Evolutionary conservation across 2,113 vertebrate genomes (phyloP), one percentile per base, ranked within the genome.

Genomic region (Paedocypris sp.): DNA sequence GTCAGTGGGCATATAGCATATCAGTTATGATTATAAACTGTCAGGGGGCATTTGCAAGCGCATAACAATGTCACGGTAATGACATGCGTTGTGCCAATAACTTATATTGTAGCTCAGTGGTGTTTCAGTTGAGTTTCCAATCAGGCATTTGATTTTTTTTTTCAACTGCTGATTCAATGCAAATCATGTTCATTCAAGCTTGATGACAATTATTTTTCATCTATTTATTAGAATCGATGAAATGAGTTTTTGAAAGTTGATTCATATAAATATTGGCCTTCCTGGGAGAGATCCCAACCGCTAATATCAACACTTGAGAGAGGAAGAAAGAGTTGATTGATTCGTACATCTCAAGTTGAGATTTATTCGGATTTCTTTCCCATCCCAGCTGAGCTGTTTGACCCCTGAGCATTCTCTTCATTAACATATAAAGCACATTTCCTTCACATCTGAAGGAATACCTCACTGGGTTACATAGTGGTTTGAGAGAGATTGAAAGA

Each of bases 371-470:
- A 29, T 73, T 42, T 62, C 53, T 68, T 48, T 54, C 29, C 57
- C 63, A 28, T 56, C 66, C n/a, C 36, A 46, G 51, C 57, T 59
- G 50, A 72, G 36, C 63, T 45, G 65, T 65, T 41, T 66, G 63
- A 69, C 71, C 67, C 60, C 49, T 20, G 42, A 60, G 54, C 61
- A 54, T 49, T 50, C 15, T 25, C 49, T 65, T 73, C 66, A 72
- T 79, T 60, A 28, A 38, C 66, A 53, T 68, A 77, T 51, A 54
- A 72, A 73, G 49, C 48, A 70, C 60, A 41, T 35, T 75, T 73
- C 69, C 45, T 65, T 60, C 6, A 36, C 4, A 49, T 54, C 71
- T 67, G 31, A 51, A 13, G 6, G 38, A 56, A 58, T 51, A 29
- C 31, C 18, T 29, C 46, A 36, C 18, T 8, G 42, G 35, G 19